These are phyloP conservation scores for Camelus bactrianus DNA, from an alignment of 2,113 vertebrate genomes.

Conservation along the genomic window DNA sequence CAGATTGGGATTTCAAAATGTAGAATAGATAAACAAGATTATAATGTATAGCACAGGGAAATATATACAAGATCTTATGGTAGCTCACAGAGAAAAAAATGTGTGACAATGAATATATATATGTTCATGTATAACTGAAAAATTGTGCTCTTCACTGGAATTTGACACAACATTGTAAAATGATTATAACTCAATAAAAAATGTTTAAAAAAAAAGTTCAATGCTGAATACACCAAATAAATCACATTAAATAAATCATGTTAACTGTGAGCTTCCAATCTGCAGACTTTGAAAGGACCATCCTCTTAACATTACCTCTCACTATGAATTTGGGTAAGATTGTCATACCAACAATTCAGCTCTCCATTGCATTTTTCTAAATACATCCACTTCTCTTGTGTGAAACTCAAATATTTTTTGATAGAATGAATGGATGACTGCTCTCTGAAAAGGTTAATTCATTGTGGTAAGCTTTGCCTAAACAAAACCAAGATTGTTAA, in stretches of 20 bases:
- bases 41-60: too few relatives aligned
- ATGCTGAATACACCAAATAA: background rate
- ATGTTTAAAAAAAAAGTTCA: background rate
- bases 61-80: too few relatives aligned
- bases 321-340: background rate
- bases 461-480: conserved; percentile 13
- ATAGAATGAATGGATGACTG: background rate
- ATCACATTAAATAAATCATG: background rate
- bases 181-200: background rate
- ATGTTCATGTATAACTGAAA: too few relatives aligned
- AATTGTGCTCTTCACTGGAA: too few relatives aligned
- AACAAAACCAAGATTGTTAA: conserved; percentile 21
- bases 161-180: too few relatives aligned
- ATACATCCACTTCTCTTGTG: background rate
- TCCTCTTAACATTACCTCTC: background rate
- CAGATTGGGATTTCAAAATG: too few relatives aligned
- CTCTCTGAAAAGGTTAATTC: conserved; percentile 19
- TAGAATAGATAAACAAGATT: too few relatives aligned
- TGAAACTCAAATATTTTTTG: conserved; percentile 24
- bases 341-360: background rate
- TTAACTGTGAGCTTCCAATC: background rate
- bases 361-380: background rate
- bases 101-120: too few relatives aligned
- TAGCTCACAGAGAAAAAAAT: too few relatives aligned
- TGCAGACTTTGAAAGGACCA: background rate